These are phyloP conservation scores for Xenopus petersii DNA, from an alignment of 2,797 vertebrate genomes.

Conservation along the genomic window DNA sequence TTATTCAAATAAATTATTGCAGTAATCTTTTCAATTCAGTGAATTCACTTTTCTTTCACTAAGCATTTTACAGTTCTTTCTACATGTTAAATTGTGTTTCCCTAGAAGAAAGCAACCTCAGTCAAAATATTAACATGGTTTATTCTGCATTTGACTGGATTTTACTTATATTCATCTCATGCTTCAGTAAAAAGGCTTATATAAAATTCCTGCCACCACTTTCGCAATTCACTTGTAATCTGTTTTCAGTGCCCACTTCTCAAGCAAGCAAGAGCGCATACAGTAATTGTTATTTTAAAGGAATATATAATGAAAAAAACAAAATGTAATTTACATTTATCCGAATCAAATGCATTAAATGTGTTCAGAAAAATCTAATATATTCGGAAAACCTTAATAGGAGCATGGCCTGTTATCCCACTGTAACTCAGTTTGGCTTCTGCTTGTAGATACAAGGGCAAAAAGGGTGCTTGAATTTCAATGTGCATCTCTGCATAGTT, in stretches of 20 bases:
- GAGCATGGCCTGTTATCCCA: too few relatives aligned
- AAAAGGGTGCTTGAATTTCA: too few relatives aligned
- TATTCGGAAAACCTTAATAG: too few relatives aligned
- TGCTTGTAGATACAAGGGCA: too few relatives aligned
- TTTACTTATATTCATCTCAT: conserved; percentile 10
- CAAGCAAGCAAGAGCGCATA: too few relatives aligned
- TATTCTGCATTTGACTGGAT: conserved; percentile 5
- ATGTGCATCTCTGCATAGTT: too few relatives aligned
- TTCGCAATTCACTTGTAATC: background rate
- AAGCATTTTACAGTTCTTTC: conserved; percentile 7
- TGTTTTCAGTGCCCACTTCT: background rate
- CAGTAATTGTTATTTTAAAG: too few relatives aligned
- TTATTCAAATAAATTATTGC: background rate
- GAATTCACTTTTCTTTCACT: conserved; percentile 3
- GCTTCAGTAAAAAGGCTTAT: conserved; percentile 12
- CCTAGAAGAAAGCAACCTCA: background rate
- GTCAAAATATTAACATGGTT: conserved; percentile 16
- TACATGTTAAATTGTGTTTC: conserved; percentile 15
- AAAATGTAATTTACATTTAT: too few relatives aligned
- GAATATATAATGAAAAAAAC: too few relatives aligned
- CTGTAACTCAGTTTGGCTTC: too few relatives aligned
- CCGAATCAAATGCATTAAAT: too few relatives aligned
- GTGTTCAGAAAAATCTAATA: too few relatives aligned
- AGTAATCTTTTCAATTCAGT: conserved; percentile 3
- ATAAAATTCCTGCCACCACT: background rate